Percentiles rank a stretch among this genome's conserved stretches.
These are phyloP conservation scores for Anolis carolinensis DNA, from an alignment of 2,113 vertebrate genomes.

Conservation along the genomic window DNA sequence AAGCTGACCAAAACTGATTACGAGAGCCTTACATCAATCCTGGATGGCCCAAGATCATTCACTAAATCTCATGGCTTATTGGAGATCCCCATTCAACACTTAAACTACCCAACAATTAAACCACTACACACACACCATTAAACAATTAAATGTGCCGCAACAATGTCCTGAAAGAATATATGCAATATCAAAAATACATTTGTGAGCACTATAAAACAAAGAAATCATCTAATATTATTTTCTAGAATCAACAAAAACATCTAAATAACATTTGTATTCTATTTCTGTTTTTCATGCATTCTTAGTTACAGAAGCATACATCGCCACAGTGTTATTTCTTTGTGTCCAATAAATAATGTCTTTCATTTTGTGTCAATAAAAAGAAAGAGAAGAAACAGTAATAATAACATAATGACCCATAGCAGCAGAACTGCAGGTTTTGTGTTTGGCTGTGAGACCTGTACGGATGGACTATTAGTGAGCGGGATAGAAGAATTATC, in stretches of 20 bases:
- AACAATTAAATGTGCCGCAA: background rate
- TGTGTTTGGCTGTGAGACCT: background rate
- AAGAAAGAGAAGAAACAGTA: background rate
- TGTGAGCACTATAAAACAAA: background rate
- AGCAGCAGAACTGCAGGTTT: too few relatives aligned
- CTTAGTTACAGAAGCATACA: conserved; percentile 26
- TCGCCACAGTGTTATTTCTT: background rate
- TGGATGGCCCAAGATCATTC: too few relatives aligned
- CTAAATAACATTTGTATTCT: conserved; percentile 25
- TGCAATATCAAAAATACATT: background rate
- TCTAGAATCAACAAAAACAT: conserved; percentile 27
- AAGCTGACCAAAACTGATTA: too few relatives aligned
- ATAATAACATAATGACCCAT: background rate
- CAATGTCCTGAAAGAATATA: background rate
- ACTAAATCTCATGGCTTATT: too few relatives aligned
- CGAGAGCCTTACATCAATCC: too few relatives aligned
- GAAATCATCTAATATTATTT: conserved; percentile 37
- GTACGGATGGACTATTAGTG: background rate
- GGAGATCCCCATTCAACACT: too few relatives aligned
- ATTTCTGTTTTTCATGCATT: conserved; percentile 17
- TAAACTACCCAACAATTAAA: too few relatives aligned
- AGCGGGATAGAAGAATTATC: background rate
- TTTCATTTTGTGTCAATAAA: too few relatives aligned
- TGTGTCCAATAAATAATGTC: background rate
- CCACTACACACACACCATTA: background rate